Evolutionary conservation across 2,113 vertebrate genomes (phyloP).

Genomic region (Carassius gibelio): DNA sequence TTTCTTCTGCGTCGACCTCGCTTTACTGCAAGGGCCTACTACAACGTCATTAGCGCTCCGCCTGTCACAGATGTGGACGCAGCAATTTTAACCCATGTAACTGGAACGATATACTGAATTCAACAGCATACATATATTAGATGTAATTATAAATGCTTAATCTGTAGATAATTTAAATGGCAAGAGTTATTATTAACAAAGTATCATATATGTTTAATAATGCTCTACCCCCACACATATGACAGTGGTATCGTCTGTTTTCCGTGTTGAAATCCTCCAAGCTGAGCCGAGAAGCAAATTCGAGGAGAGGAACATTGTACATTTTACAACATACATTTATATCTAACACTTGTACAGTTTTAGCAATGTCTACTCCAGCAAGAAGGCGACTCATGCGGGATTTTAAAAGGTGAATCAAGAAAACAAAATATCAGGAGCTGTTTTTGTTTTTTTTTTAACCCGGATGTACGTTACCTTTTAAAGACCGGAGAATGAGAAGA

Average conservation of each 20-base stretch:
- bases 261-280: constrained; percentile 48
- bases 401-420: constrained; percentile 59
- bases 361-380: constrained; percentile 61
- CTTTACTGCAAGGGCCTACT: constrained; percentile 33
- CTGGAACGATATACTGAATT: neutral
- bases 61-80: neutral
- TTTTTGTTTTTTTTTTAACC: constrained; percentile 51
- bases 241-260: constrained; percentile 41
- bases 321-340: neutral
- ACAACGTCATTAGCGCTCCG: constrained; percentile 35
- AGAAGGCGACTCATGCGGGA: constrained; percentile 63
- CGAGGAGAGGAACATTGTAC: neutral
- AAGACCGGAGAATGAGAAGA: neutral
- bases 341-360: neutral
- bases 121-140: neutral
- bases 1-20: constrained; percentile 29
- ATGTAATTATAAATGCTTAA: neutral
- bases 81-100: neutral
- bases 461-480: neutral
- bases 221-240: neutral
- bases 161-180: neutral
- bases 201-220: neutral
- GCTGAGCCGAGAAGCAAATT: constrained; percentile 38
- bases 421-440: neutral
- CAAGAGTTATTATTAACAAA: neutral